Percentiles rank a stretch among this genome's conserved stretches.
Conservation (phyloP, 2,113 vertebrate species). For the Polypterus bichir region DNA sequence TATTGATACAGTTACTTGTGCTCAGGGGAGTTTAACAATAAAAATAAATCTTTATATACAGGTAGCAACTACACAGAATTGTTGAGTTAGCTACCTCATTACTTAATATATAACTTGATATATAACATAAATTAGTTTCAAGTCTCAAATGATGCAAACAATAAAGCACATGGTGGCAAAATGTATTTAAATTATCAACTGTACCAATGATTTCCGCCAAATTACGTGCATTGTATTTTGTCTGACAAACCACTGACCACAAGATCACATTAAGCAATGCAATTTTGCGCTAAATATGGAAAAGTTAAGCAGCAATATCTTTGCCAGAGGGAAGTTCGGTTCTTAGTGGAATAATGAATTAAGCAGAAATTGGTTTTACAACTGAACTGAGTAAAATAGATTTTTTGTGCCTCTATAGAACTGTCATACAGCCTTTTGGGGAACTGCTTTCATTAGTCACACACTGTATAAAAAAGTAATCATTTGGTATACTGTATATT, state of each 20-base stretch:
- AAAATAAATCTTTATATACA: not conserved
- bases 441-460: too few relatives aligned
- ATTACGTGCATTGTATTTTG: slow-evolving; percentile 1
- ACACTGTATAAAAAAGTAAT: too few relatives aligned
- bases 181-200: not conserved
- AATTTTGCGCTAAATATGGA: not conserved
- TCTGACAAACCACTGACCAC: slow-evolving; percentile 4
- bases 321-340: too few relatives aligned
- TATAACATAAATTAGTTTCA: slow-evolving; percentile 9
- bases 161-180: not conserved
- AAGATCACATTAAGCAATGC: slow-evolving; percentile 5
- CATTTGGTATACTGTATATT: too few relatives aligned
- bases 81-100: not conserved
- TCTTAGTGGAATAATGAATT: too few relatives aligned
- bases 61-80: too few relatives aligned
- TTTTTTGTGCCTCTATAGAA: too few relatives aligned
- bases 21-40: not conserved
- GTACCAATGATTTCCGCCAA: not conserved
- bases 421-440: too few relatives aligned
- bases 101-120: not conserved
- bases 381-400: too few relatives aligned
- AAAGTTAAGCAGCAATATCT: not conserved
- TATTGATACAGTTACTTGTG: not conserved
- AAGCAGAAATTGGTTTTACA: too few relatives aligned
- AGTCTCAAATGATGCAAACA: not conserved